Conservation (phyloP, 2,888 invertebrate species). For the Nymphalis polychloros region DNA sequence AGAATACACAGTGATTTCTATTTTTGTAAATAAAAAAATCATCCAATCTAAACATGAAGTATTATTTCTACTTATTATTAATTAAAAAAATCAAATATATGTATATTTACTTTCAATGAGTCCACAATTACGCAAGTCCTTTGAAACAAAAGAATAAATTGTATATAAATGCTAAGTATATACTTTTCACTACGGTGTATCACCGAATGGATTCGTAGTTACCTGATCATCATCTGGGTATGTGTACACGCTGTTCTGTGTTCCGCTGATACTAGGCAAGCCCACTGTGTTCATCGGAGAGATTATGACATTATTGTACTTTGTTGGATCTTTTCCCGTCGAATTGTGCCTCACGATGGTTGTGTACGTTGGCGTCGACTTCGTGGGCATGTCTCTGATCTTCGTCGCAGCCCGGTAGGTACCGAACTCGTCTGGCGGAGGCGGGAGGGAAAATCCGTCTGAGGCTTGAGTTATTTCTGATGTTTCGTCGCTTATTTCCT, state of each 20-base stretch:
- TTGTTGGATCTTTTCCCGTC: conserved; percentile 53
- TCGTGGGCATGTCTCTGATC: conserved; percentile 66
- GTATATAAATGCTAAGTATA: conserved; percentile 22
- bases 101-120: conserved; percentile 36
- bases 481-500: conserved; percentile 68
- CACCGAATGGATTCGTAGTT: conserved; percentile 73
- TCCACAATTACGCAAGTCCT: conserved; percentile 37
- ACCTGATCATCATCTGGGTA: conserved; percentile 72
- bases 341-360: conserved; percentile 63
- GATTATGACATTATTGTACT: conserved; percentile 56
- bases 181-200: conserved; percentile 44
- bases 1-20: conserved; percentile 63
- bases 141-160: conserved; percentile 24
- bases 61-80: conserved; percentile 14
- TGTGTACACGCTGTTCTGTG: conserved; percentile 60
- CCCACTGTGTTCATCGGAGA: conserved; percentile 73
- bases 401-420: conserved; percentile 67
- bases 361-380: conserved; percentile 64
- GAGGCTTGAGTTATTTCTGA: conserved; percentile 74
- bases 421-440: conserved; percentile 74
- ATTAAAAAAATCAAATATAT: conserved; percentile 27
- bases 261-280: conserved; percentile 63
- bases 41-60: conserved; percentile 24
- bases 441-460: conserved; percentile 73
- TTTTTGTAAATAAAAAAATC: conserved; percentile 78